These are phyloP conservation scores for Piscicola geometra DNA, from an alignment of 2,888 invertebrate genomes.

Conservation along the genomic window DNA sequence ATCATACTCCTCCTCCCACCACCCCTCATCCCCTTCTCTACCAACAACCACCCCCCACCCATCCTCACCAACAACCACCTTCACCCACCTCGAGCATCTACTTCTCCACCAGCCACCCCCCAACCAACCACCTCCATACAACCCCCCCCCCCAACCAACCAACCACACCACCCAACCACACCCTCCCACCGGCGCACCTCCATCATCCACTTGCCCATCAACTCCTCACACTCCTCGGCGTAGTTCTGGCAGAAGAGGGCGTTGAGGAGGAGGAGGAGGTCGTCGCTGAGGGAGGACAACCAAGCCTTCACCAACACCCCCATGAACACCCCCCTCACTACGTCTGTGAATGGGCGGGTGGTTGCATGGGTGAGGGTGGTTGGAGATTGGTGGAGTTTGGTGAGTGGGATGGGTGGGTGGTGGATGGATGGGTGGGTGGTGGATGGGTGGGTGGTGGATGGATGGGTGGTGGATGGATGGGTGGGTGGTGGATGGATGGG, in stretches of 20 bases:
- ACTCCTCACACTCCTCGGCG: conserved; percentile 60
- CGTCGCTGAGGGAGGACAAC: conserved; percentile 69
- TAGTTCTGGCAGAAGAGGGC: conserved; percentile 71
- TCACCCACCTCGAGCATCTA: neutral
- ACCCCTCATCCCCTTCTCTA: neutral
- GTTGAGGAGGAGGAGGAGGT: conserved; percentile 68
- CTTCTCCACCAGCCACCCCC: neutral
- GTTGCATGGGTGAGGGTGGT: neutral
- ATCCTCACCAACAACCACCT: neutral
- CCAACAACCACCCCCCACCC: neutral
- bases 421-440: neutral
- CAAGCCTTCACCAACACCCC: conserved; percentile 65
- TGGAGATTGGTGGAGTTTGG: neutral
- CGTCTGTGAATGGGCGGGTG: conserved; percentile 46
- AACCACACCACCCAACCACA: neutral
- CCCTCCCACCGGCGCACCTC: neutral
- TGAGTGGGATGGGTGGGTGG: neutral
- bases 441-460: neutral
- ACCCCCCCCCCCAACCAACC: neutral
- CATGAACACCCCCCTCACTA: conserved; percentile 50
- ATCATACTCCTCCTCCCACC: too few relatives aligned
- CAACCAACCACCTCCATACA: neutral
- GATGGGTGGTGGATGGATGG: neutral
- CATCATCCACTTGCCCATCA: conserved; percentile 44
- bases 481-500: neutral